These are phyloP conservation scores for Chrysomallon squamiferum DNA, from an alignment of 1,140 invertebrate species.

Conservation along the genomic window DNA sequence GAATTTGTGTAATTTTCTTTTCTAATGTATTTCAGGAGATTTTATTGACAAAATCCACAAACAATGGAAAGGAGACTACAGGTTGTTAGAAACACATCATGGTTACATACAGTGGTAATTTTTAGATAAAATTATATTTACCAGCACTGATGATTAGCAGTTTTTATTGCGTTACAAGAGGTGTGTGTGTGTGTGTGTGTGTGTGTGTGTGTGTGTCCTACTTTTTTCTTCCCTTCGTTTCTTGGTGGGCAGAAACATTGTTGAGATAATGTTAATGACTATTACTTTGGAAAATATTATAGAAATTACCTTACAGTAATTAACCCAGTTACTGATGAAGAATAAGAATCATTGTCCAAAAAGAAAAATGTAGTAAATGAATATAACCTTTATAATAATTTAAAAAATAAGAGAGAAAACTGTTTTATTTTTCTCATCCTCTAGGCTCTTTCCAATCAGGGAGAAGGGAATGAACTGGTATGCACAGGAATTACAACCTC, in stretches of 20 bases:
- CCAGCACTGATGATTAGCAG: too few species aligned
- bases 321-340: too few species aligned
- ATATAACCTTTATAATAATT: too few species aligned
- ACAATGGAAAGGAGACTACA: constrained; percentile 52
- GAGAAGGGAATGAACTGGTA: constrained; percentile 56
- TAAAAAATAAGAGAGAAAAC: too few species aligned
- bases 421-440: too few species aligned
- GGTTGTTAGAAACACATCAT: constrained; percentile 52
- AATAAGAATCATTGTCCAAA: too few species aligned
- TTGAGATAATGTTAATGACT: neutral
- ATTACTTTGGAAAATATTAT: neutral
- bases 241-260: neutral
- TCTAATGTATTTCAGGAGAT: constrained; percentile 37
- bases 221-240: neutral
- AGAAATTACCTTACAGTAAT: neutral
- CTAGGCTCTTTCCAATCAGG: constrained; percentile 58
- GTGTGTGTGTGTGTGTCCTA: neutral
- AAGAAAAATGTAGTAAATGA: too few species aligned
- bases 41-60: constrained; percentile 52
- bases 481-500: constrained; percentile 53
- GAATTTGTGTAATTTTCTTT: neutral
- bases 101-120: constrained; percentile 61
- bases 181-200: too few species aligned
- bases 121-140: neutral
- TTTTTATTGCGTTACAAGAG: too few species aligned